These are phyloP conservation scores for Tetraneura akinire DNA, from an alignment of 1,140 invertebrate genomes.

Conservation along the genomic window DNA sequence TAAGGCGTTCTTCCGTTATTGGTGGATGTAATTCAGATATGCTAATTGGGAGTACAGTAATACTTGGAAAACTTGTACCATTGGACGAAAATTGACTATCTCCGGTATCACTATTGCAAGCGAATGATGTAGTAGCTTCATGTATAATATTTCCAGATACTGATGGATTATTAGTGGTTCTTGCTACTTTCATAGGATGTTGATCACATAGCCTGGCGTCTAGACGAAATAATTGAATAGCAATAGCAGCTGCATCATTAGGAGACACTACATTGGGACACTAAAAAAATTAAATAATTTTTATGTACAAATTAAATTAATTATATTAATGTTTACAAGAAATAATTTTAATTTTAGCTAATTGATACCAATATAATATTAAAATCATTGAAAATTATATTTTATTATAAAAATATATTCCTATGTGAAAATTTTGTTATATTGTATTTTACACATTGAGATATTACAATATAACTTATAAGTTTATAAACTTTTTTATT, in stretches of 20 bases:
- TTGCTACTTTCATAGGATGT: constrained; percentile 72
- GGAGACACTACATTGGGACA: constrained; percentile 73
- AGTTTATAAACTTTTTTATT: too few species aligned
- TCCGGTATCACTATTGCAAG: constrained; percentile 21
- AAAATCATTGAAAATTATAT: too few species aligned
- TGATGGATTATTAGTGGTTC: constrained; percentile 59
- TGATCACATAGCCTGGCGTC: constrained; percentile 80
- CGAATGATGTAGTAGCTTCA: constrained; percentile 32
- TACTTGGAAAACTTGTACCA: constrained; percentile 14
- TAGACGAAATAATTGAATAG: constrained; percentile 80
- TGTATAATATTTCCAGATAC: constrained; percentile 39
- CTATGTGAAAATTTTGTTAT: too few species aligned
- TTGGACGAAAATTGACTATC: constrained; percentile 6
- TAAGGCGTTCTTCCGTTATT: constrained; percentile 31
- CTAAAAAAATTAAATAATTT: too few species aligned
- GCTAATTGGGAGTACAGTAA: constrained; percentile 31
- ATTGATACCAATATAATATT: too few species aligned
- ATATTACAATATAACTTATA: too few species aligned
- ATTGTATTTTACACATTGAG: too few species aligned
- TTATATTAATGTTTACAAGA: not conserved
- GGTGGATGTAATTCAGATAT: constrained; percentile 25
- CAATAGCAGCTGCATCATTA: constrained; percentile 85
- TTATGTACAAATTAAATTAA: too few species aligned
- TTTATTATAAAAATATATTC: too few species aligned
- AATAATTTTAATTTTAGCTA: not conserved